Conservation (phyloP, 2,888 invertebrate genomes). For the Parnassius smintheus region DNA sequence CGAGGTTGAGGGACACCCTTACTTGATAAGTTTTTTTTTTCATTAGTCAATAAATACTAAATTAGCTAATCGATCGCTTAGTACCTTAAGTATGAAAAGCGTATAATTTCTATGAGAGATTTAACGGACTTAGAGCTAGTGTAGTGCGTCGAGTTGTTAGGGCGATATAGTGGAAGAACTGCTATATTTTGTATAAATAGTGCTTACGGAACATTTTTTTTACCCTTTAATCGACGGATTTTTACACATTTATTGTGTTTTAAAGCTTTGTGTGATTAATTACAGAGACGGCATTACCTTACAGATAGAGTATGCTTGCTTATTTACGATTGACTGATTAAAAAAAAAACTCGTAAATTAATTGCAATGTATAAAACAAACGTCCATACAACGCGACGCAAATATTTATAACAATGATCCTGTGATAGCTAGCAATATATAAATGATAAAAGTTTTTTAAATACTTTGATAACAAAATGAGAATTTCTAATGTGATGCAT, state of each 20-base stretch:
- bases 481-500: neutral
- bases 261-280: no score
- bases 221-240: slow-evolving; percentile 2
- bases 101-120: slow-evolving; percentile 34
- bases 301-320: no score
- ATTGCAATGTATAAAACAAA: no score
- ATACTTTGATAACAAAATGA: no score
- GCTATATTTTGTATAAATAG: slow-evolving; percentile 8
- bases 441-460: neutral
- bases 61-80: slow-evolving; percentile 56
- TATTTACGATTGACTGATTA: no score
- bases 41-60: slow-evolving; percentile 72
- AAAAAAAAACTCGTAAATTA: no score
- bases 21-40: slow-evolving; percentile 34
- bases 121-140: slow-evolving; percentile 65
- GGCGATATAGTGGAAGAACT: slow-evolving; percentile 12
- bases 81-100: slow-evolving; percentile 76
- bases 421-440: slow-evolving; percentile 14
- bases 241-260: neutral
- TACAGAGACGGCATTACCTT: no score
- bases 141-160: slow-evolving; percentile 27
- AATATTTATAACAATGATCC: slow-evolving; percentile 4
- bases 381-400: slow-evolving; percentile 12
- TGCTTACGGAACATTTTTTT: neutral
- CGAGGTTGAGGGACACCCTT: slow-evolving; percentile 49